Percentiles rank a stretch among this genome's conserved stretches.
phyloP scores from a whole-genome alignment of 2,888 invertebrate genomes.

The Apomyelois bistriatella region DNA sequence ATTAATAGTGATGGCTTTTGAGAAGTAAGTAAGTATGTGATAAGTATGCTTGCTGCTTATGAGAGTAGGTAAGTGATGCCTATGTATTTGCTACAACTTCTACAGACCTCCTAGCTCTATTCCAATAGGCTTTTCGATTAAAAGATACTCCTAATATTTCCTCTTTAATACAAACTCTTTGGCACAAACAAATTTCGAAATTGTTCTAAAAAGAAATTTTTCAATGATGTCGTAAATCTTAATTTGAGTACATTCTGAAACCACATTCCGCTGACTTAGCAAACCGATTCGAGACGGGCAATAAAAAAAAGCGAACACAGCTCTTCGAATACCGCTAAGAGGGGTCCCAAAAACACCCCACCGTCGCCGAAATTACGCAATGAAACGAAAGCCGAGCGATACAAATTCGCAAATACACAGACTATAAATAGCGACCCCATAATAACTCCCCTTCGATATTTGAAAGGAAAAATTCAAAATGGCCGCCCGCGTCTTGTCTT shows the following conservation, averaged over 20 bases:
- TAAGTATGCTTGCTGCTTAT: too few relatives aligned
- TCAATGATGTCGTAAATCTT: background rate
- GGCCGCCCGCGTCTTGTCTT: constrained; percentile 71
- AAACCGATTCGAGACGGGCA: constrained; percentile 14
- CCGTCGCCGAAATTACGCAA: constrained; percentile 57
- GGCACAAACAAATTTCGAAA: too few relatives aligned
- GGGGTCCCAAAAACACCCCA: constrained; percentile 37
- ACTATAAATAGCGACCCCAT: constrained; percentile 45
- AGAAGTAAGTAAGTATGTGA: too few relatives aligned
- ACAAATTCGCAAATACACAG: constrained; percentile 57
- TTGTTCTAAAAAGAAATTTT: background rate
- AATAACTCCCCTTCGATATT: constrained; percentile 60
- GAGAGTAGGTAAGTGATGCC: too few relatives aligned
- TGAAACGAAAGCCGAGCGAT: constrained; percentile 65
- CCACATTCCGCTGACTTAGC: constrained; percentile 1
- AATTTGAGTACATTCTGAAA: background rate
- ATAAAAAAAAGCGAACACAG: constrained; percentile 37
- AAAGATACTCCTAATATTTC: too few relatives aligned
- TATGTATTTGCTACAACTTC: too few relatives aligned
- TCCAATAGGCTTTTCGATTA: too few relatives aligned
- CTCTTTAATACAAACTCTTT: too few relatives aligned
- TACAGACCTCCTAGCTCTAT: too few relatives aligned
- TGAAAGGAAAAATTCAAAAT: constrained; percentile 63
- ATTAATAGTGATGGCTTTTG: too few relatives aligned
- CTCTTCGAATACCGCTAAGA: constrained; percentile 34